Base-by-base conservation (phyloP, 1,140 invertebrate genomes). In the Ditylenchus dipsaci region DNA sequence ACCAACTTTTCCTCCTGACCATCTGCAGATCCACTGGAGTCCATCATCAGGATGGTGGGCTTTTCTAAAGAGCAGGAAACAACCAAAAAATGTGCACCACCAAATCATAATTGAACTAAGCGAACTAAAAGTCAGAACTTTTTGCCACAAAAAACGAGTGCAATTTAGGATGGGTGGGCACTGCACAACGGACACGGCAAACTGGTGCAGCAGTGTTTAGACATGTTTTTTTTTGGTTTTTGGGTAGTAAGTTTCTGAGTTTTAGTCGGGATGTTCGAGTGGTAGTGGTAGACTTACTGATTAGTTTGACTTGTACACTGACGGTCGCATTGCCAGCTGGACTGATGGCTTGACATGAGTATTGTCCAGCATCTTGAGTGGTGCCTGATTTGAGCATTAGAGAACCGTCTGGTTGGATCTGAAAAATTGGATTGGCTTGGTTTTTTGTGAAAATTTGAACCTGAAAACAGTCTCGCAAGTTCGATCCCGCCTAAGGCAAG, bases 281-380 rank as follows among this genome's bases (percentile, higher is more conserved):
- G n/a, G n/a, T n/a, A n/a, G 33, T 5, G 19, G 3, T 7, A 30
- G 27, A 19, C 68, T 59, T 29, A 86, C 85, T 84, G 73, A 84
- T 83, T 11, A 86, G 80, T 66, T 83, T 78, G 0, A 86, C 67
- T 45, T 77, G 76, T 11, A 85, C 77, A 33, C 76, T 70, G 58
- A 83, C 78, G 0, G 84, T 83, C 7, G 85, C 82, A 68, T 84
- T 85, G 9, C 86, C 86, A 19, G 83, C 86, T 26, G 83, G 77
- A 74, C 85, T 86, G 27, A 72, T 74, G 0, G 86, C 86, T 9
- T 78, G 61, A 78, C 86, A 86, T 0, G 81, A 76, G 69, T 86
- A 86, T 5, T 83, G 79, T 30, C 85, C 86, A 63, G 83, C 81
- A 67, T 86, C 80, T 15, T 65, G 58, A 15, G 71, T 70, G 49